Percentiles rank a stretch among this genome's conserved stretches.
Conservation (phyloP, 2,888 invertebrate species). For the Nemurella pictetii region DNA sequence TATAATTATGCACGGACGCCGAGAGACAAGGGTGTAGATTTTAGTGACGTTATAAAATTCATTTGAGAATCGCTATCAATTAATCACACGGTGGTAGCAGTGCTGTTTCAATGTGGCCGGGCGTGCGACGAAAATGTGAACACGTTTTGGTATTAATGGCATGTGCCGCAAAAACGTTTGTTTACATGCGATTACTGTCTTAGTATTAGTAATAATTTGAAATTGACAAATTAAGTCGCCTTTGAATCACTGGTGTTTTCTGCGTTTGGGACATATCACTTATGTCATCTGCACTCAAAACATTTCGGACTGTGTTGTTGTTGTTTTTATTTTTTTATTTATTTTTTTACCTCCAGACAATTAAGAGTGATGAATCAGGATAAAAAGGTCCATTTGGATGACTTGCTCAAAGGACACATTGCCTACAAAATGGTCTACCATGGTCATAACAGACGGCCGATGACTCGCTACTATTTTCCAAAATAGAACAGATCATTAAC, state of each 20-base stretch:
- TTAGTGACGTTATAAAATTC: not conserved
- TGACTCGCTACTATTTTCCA: slow-evolving; percentile 1
- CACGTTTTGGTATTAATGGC: not conserved
- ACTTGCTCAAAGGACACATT: not conserved
- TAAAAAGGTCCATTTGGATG: slow-evolving; percentile 2
- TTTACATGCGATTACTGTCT: not conserved
- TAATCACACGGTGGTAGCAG: not conserved
- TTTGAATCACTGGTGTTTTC: not conserved
- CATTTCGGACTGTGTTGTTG: not conserved
- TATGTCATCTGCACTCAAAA: slow-evolving; percentile 6
- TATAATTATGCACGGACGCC: not conserved
- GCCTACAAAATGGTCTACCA: not conserved
- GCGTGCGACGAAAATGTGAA: not conserved
- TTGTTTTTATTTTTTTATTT: no score
- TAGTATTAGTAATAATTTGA: not conserved
- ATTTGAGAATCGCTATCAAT: not conserved
- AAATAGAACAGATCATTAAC: slow-evolving; percentile 1
- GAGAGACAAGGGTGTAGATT: not conserved
- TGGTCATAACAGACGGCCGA: slow-evolving; percentile 2
- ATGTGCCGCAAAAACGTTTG: not conserved
- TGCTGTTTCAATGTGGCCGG: not conserved
- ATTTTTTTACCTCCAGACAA: not conserved
- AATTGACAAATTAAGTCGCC: slow-evolving; percentile 5
- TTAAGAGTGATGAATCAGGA: slow-evolving; percentile 14
- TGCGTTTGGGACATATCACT: slow-evolving; percentile 7